A percentile compares a stretch with the other conserved stretches of the same genome.
Evolutionary conservation across 2,888 invertebrate genomes (phyloP).

Genomic region (Agapostemon virescens): DNA sequence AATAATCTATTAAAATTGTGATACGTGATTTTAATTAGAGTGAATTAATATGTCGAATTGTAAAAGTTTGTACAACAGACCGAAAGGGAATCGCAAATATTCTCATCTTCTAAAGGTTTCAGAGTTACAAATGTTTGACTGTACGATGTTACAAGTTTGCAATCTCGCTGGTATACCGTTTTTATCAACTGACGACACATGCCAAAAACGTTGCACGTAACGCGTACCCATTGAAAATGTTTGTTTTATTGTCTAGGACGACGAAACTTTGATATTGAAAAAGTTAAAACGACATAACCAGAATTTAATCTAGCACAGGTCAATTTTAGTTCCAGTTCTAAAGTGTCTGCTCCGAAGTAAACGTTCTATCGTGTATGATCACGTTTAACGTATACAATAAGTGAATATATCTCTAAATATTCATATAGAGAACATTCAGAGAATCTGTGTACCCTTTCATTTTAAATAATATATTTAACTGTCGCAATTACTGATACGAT

Average conservation of each 20-base stretch:
- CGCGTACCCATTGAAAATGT: neutral
- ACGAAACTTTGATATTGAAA: neutral
- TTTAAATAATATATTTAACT: neutral
- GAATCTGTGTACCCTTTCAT: neutral
- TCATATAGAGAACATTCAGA: neutral
- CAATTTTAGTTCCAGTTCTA: slow-evolving; percentile 9
- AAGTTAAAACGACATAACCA: neutral
- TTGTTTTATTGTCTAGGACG: neutral
- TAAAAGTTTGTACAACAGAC: too few relatives aligned
- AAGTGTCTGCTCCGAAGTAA: neutral
- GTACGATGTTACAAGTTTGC: neutral
- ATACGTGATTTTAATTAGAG: too few relatives aligned
- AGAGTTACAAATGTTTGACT: neutral
- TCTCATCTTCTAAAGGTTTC: neutral
- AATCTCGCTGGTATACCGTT: neutral
- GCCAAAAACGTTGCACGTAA: neutral
- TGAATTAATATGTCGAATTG: too few relatives aligned
- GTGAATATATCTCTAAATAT: neutral
- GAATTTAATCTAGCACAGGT: neutral
- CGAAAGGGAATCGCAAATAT: too few relatives aligned
- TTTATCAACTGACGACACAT: neutral
- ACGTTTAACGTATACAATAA: neutral
- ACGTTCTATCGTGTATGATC: neutral
- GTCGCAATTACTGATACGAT: neutral
- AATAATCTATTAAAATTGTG: too few relatives aligned